Conservation (phyloP, 2,113 vertebrate genomes). For the Sorex fumeus region DNA sequence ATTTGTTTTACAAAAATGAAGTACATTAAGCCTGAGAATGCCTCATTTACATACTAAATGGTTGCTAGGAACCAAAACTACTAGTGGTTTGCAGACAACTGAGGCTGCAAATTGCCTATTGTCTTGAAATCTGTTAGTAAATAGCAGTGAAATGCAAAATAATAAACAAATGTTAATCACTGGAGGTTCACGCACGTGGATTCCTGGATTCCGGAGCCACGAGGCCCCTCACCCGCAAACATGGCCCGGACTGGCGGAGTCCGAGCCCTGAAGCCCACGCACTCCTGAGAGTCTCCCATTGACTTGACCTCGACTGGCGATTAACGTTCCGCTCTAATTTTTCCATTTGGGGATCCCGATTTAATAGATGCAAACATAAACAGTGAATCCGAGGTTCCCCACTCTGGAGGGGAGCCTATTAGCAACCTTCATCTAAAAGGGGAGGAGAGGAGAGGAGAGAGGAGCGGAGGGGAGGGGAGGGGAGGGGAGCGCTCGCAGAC, state of each 20-base stretch:
- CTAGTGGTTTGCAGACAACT: constrained; percentile 86
- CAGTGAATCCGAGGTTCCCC: constrained; percentile 64
- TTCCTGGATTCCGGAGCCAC: too few species aligned
- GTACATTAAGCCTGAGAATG: constrained; percentile 91
- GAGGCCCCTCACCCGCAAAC: too few species aligned
- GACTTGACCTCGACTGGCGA: constrained; percentile 69
- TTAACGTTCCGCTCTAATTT: constrained; percentile 65
- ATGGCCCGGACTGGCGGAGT: too few species aligned
- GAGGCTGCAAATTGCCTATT: constrained; percentile 88
- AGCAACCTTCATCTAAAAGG: constrained; percentile 70
- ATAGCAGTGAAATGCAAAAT: constrained; percentile 88
- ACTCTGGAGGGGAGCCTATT: constrained; percentile 69
- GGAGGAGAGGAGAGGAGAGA: constrained; percentile 12
- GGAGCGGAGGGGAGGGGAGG: too few species aligned
- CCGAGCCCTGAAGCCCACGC: too few species aligned
- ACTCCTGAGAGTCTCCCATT: constrained; percentile 63
- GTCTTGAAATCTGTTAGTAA: constrained; percentile 89
- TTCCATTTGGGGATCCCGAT: constrained; percentile 60
- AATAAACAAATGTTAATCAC: constrained; percentile 88
- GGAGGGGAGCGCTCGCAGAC: too few species aligned
- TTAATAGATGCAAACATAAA: constrained; percentile 74
- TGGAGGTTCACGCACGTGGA: constrained; percentile 85
- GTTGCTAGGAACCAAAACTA: constrained; percentile 90
- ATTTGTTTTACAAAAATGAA: constrained; percentile 96
- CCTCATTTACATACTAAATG: constrained; percentile 90